Evolutionary conservation across 2,797 vertebrate genomes (phyloP), one percentile per base, ranked within the genome.

Genomic region (Apodemus agrarius): DNA sequence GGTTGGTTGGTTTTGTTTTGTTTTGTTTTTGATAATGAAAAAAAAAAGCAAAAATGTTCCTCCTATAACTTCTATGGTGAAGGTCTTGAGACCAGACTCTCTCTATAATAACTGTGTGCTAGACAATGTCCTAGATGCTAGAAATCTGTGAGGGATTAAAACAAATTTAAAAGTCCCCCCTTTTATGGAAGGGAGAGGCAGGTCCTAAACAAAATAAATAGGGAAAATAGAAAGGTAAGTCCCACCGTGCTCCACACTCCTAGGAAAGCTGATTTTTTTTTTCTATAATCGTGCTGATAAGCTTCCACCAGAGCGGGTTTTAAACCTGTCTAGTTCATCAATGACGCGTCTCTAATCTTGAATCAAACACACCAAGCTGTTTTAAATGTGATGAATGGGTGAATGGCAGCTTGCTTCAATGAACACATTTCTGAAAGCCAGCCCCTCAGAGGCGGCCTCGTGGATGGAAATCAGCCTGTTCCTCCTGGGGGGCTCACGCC

Each of bases 21-120:
- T 43, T 43, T 43, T 43, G 3, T 43, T 43, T 43, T 43, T 3
- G 43, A 95, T 86, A 80, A 3, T 94, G 29, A 88, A 72, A 85
- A 93, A 93, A 63, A 96, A 72, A 95, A 93, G 29, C 16, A 21
- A 52, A 52, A 96, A 78, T 8, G 98, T 96, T 81, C 57, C 0
- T 81, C 57, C 0, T 14, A 4, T 89, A 78, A 83, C 26, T 89
- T 87, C 61, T n/a, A 26, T 29, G 69, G 57, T 86, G 57, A 83
- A 89, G 34, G 34, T 86, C 43, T 88, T 80, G 34, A 92, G 65
- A 67, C 80, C 72, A 59, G 26, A 4, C 12, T 54, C n/a, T 40
- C 40, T 76, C 29, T 40, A 37, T 75, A 43, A 43, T 26, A 75
- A 75, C 85, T 88, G 29, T 40, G 52, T 82, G 16, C 8, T 43